Evolutionary conservation across 2,888 invertebrate species (phyloP).

Genomic region (Trimorus sp.): DNA sequence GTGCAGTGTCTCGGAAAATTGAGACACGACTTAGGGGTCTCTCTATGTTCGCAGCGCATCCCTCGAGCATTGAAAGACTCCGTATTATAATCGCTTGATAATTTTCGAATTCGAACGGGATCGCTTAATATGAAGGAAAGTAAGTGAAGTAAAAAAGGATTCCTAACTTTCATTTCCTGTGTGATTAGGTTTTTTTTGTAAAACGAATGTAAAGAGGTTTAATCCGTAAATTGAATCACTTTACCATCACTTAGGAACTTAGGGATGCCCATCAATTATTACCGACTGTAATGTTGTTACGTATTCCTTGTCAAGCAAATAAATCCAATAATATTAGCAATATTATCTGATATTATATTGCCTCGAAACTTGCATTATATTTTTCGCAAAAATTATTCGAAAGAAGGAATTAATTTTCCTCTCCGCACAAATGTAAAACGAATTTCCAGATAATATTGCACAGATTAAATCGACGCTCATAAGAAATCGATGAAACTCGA

Average conservation of each 20-base stretch:
- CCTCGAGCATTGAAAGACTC: constrained; percentile 47
- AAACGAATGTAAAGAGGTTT: background rate
- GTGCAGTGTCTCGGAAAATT: constrained; percentile 60
- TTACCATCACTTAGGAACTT: too few relatives aligned
- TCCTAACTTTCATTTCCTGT: background rate
- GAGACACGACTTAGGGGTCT: constrained; percentile 48
- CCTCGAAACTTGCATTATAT: background rate
- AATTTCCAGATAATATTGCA: constrained; percentile 21
- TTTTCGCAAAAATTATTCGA: constrained; percentile 20
- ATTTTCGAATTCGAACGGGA: constrained; percentile 42
- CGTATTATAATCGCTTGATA: constrained; percentile 44
- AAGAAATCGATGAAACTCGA: constrained; percentile 23
- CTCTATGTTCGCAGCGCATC: constrained; percentile 40
- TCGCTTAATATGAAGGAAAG: constrained; percentile 31
- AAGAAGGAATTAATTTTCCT: constrained; percentile 29
- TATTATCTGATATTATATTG: too few relatives aligned
- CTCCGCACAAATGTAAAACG: constrained; percentile 5
- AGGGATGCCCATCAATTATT: too few relatives aligned
- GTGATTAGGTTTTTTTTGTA: constrained; percentile 1
- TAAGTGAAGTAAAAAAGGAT: constrained; percentile 5
- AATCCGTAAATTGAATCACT: too few relatives aligned
- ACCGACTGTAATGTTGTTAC: too few relatives aligned
- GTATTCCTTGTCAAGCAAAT: too few relatives aligned
- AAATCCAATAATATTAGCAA: too few relatives aligned
- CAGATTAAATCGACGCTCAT: constrained; percentile 25